Evolutionary conservation across 2,113 vertebrate genomes (phyloP), one percentile per base, ranked within the genome.

Genomic region (Cyprinus carpio): DNA sequence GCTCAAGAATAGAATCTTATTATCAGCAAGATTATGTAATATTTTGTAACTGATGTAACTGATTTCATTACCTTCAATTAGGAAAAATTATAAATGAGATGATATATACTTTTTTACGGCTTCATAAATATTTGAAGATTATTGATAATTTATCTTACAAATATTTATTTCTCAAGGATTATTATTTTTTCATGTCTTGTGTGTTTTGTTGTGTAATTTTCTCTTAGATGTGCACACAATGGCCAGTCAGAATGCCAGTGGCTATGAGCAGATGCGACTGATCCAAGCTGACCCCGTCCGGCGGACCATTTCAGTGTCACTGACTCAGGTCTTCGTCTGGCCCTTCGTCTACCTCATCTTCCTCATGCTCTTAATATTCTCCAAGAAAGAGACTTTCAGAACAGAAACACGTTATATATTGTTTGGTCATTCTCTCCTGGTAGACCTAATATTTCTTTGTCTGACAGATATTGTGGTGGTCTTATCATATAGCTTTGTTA

Each of bases 381-480:
- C 81, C 69, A 91, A 56, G 43, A 90, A 84, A 62, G 78, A 86
- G 34, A 37, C 71, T 18, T 88, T 90, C 72, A 83, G 85, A 54
- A 78, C 84, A 29, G 81, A 90, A 25, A 77, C 88, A 3, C 88
- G 90, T 15, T 92, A 92, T 62, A 72, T 92, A 25, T 25, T 92
- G 51, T 92, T 91, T 15, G 88, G 86, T 54, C 88, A 92, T 40
- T 86, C 87, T 43, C 83, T 92, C n/a, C 12, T 88, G 16, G 69
- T 82, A n/a, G 89, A 91, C 31, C 40, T 83, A 0, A n/a, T 87
- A 6, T 78, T 84, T 74, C 82, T 91, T 60, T 12, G 75, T 20
- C 15, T 90, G 43, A 75, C 79, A 5, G 87, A 90, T 58, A 58
- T 90, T 43, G 54, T 85, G 4, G 64, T 87, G 9, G 4, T 91